These are phyloP conservation scores for Serripes groenlandicus DNA, from an alignment of 2,888 invertebrate species.

Conservation along the genomic window DNA sequence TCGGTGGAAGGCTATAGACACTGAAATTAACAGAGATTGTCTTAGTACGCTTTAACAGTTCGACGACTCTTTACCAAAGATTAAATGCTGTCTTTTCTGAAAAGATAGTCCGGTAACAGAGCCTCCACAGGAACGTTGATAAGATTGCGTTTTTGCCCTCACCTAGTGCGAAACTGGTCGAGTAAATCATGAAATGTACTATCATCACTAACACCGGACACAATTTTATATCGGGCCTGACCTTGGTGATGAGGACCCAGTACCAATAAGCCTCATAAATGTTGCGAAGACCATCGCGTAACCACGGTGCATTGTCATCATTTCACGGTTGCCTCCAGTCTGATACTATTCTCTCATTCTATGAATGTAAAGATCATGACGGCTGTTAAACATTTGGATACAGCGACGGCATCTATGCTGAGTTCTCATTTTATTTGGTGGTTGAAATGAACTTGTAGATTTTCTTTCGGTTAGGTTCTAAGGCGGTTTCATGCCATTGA, in stretches of 20 bases:
- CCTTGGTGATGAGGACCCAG: constrained; percentile 24
- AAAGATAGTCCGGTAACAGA: constrained; percentile 39
- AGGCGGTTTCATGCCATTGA: too few relatives aligned
- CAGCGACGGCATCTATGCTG: constrained; percentile 39
- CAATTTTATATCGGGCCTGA: constrained; percentile 60
- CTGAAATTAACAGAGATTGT: constrained; percentile 55
- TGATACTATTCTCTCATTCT: constrained; percentile 24
- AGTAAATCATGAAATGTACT: constrained; percentile 31
- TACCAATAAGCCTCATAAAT: constrained; percentile 32
- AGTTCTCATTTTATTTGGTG: too few relatives aligned
- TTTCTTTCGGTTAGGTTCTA: too few relatives aligned
- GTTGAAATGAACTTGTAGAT: too few relatives aligned
- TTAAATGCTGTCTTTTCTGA: constrained; percentile 30
- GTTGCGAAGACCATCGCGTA: constrained; percentile 12
- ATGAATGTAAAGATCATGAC: constrained; percentile 29
- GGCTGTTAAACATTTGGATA: constrained; percentile 22
- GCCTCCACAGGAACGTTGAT: too few relatives aligned
- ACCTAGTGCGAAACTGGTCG: constrained; percentile 46
- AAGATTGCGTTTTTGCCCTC: too few relatives aligned
- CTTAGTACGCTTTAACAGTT: constrained; percentile 27
- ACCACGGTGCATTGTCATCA: constrained; percentile 12
- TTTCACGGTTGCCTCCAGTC: constrained; percentile 23
- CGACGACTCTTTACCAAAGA: constrained; percentile 46
- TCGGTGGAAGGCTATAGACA: constrained; percentile 47
- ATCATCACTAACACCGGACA: constrained; percentile 60